Evolutionary conservation across 2,113 vertebrate genomes (phyloP).

Genomic region (Ancistrus triradiatus): DNA sequence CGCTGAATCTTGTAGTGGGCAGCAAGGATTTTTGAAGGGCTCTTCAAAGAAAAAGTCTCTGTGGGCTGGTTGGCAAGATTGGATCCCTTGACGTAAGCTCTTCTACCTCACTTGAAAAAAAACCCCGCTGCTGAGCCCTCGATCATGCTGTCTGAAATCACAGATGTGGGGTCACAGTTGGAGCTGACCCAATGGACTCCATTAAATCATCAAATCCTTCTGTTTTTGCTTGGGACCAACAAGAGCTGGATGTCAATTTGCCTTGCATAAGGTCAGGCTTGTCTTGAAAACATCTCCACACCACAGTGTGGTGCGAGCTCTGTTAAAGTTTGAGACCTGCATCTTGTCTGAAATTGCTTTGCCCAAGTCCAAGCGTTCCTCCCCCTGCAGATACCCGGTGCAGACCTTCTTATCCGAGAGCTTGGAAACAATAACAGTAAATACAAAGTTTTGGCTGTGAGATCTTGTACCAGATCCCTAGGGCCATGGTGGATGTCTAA

Average conservation of each 20-base stretch:
- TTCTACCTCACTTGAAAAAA: no score
- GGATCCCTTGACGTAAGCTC: no score
- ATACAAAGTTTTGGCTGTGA: not conserved
- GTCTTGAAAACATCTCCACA: constrained; percentile 14
- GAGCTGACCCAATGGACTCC: no score
- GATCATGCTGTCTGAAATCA: no score
- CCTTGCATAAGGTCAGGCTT: constrained; percentile 9
- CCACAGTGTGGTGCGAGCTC: not conserved
- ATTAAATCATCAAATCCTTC: not conserved
- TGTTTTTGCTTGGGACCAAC: constrained; percentile 13
- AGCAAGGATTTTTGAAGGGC: no score
- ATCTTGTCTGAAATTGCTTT: constrained; percentile 29
- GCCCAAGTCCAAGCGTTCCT: constrained; percentile 29
- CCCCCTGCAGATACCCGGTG: constrained; percentile 25
- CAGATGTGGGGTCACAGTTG: no score
- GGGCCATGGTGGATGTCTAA: constrained; percentile 11
- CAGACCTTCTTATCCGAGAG: constrained; percentile 11
- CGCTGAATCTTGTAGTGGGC: no score
- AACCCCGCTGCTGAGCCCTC: no score
- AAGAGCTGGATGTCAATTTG: not conserved
- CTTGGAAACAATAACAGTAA: constrained; percentile 15
- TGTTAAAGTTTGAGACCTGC: constrained; percentile 6
- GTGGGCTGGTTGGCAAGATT: no score
- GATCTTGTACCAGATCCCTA: constrained; percentile 8
- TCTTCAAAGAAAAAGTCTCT: no score